Evolutionary conservation across 23 tunicate genomes (phyloP), one percentile per base, ranked within the genome.

Genomic region (Halocynthia aurantium): DNA sequence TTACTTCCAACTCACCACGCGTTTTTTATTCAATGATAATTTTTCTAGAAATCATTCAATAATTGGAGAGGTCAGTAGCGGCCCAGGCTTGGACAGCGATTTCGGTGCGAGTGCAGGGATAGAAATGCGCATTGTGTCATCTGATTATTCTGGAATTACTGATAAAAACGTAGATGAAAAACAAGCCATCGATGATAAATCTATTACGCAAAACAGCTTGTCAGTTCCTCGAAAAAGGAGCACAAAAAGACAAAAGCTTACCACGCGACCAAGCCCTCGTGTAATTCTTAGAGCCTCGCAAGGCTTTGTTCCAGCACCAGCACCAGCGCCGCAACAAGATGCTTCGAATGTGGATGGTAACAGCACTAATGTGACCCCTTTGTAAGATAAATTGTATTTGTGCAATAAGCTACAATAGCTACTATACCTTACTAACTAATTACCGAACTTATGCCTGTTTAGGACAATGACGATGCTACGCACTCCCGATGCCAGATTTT

Each of bases 91-190:
- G 57, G 95, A 89, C 88, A 89, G 95, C 78, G 95, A 89, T 60
- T 89, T 89, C 67, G 95, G 95, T 31, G 95, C 95, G 7, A 89
- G 95, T 61, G 95, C 95, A 50, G 95, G 95, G 31, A 84, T 89
- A 20, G 95, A 89, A 52, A 83, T 84, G 95, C 66, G 84, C 50
- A 89, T 89, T 44, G 95, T 89, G 63, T 89, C 95, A 6, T 89
- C 95, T 57, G 95, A 89, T 85, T 75, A 80, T 61, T 84, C 85
- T n/a, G 61, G 77, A 11, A 70, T 71, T 6, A 69, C 58, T 52
- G 55, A 51, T 56, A 57, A 52, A 31, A 70, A 77, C 5, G 49
- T 44, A 50, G 53, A 9, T 0, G 22, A 57, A 13, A 17, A 19
- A 7, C 62, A 61, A 77, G 81, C 70, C 13, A 22, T 50, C 5